phyloP scores from a whole-genome alignment of 2,113 vertebrate species.

The Megalops atlanticus region DNA sequence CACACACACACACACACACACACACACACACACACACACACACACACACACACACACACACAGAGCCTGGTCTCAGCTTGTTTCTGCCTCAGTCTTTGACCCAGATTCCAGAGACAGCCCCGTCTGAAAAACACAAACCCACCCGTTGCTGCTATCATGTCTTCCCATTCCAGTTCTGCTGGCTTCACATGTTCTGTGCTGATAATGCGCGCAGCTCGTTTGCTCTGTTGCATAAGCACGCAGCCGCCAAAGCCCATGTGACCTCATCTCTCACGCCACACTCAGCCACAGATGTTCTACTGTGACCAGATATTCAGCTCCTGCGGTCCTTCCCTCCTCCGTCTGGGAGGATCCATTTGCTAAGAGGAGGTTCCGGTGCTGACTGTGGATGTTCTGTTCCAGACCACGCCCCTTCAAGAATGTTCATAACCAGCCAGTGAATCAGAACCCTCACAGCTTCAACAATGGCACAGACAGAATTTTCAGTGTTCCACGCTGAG shows the following conservation, averaged over 20 bases:
- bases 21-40: conserved; percentile 4
- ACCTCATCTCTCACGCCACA: neutral
- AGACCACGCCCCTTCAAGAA: too few species aligned
- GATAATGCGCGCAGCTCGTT: neutral
- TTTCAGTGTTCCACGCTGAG: too few species aligned
- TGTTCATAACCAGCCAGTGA: too few species aligned
- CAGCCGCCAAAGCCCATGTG: neutral
- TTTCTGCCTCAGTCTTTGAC: conserved; percentile 17
- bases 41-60: neutral
- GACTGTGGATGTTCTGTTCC: too few species aligned
- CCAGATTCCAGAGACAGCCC: conserved; percentile 22
- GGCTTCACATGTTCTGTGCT: conserved; percentile 19
- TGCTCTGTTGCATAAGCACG: conserved; percentile 8
- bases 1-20: neutral
- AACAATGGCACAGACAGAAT: too few species aligned
- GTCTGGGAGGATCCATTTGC: too few species aligned
- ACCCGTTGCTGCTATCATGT: conserved; percentile 17
- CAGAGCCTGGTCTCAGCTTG: neutral
- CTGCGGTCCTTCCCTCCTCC: conserved; percentile 11
- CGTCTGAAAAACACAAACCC: conserved; percentile 5
- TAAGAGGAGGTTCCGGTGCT: too few species aligned
- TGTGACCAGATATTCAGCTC: too few species aligned
- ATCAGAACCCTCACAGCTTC: too few species aligned
- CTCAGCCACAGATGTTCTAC: too few species aligned
- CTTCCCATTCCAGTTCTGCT: conserved; percentile 19